These are phyloP conservation scores for Zaprionus davidi DNA, from an alignment of 1,140 invertebrate genomes.

Conservation along the genomic window DNA sequence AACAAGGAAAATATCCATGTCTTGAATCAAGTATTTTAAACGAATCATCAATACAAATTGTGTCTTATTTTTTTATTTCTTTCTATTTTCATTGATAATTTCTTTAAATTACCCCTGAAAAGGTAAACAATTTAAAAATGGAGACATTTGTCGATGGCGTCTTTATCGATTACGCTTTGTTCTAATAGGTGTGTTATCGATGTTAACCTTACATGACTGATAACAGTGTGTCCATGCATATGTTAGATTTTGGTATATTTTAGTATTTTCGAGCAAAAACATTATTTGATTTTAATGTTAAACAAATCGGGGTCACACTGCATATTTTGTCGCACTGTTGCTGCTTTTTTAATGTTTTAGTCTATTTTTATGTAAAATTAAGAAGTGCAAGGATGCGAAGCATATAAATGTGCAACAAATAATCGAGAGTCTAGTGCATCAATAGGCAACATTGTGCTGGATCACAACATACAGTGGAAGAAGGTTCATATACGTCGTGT, in stretches of 20 bases:
- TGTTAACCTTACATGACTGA: background rate
- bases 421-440: constrained; percentile 23
- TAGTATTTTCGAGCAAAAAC: constrained; percentile 1
- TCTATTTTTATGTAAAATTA: constrained; percentile 40
- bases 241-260: background rate
- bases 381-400: constrained; percentile 14
- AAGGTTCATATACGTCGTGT: constrained; percentile 24
- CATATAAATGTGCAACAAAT: constrained; percentile 30
- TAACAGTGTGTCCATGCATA: background rate
- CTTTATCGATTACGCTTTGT: background rate
- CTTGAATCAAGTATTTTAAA: constrained; percentile 11
- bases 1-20: background rate
- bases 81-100: background rate
- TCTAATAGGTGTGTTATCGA: background rate
- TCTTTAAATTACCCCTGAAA: background rate
- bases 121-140: background rate
- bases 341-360: constrained; percentile 51
- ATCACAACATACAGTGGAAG: constrained; percentile 24
- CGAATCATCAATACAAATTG: background rate
- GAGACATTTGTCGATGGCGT: background rate
- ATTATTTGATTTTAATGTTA: constrained; percentile 6
- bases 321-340: constrained; percentile 43
- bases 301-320: constrained; percentile 20
- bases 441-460: constrained; percentile 23
- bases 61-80: background rate